Base-by-base conservation (phyloP, 2,888 invertebrate species). In the Ichneumon xanthorius region DNA sequence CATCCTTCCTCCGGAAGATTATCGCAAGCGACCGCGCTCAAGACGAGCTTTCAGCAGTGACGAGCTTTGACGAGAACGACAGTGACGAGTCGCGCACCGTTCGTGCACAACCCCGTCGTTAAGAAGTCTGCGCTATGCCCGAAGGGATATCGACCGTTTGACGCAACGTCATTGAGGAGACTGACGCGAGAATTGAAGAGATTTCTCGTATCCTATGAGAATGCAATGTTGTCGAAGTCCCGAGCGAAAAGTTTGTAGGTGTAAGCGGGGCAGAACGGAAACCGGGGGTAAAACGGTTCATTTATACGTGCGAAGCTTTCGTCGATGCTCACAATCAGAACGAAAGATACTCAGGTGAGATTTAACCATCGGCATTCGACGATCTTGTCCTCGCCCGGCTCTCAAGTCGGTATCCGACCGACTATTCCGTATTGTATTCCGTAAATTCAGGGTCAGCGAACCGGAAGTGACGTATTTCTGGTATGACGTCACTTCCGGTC, bases 21-120 rank as follows among this genome's bases (percentile, higher is more conserved):
- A 90, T 90, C 89, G 88, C 88, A 75, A 87, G 77, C 86, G 88
- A 89, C 88, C 87, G 85, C 85, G 81, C 86, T 65, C 85, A 82
- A 87, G 86, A 81, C 87, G 89, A 87, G 90, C 86, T 88, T 83
- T 89, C 87, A 75, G 37, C 84, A 87, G 83, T 73, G 76, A 53
- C 37, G 50, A 22, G 30, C 61, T 75, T 70, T 73, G 80, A 83
- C 80, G 77, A 75, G 70, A 73, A 67, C 63, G 77, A 83, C 80
- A 75, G 68, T 73, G 86, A 86, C 77, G 80, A 82, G 73, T 78
- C 50, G 55, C 63, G 45, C 63, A 61, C 68, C 26, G 55, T 73
- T 81, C 58, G 63, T 7, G 76, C 77, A 65, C 58, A 58, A 73
- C 72, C 26, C 68, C 61, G 61, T 80, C 72, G 53, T 68, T 72